Conservation (phyloP, 2,797 vertebrate species). For the Girardinus metallicus region DNA sequence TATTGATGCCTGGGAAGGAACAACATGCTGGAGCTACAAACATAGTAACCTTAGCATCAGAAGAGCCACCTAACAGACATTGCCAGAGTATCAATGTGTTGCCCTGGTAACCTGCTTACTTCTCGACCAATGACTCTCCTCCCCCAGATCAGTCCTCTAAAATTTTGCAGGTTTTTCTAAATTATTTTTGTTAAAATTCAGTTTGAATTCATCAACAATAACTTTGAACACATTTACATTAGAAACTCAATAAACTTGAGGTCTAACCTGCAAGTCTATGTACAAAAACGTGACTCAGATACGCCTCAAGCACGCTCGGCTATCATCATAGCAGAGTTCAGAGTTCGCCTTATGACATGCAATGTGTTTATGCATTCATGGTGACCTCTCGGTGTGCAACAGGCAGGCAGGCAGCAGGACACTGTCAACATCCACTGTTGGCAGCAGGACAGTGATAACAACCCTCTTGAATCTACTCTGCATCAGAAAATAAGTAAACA, state of each 20-base stretch:
- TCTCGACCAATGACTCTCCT: not conserved
- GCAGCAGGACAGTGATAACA: conserved; percentile 38
- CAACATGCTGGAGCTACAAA: no score
- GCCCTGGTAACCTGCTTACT: not conserved
- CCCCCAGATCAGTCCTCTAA: not conserved
- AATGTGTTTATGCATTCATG: conserved; percentile 17
- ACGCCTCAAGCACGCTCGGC: conserved; percentile 19
- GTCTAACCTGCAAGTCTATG: not conserved
- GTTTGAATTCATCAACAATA: not conserved
- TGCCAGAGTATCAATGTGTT: not conserved
- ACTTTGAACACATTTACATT: not conserved
- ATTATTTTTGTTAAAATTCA: not conserved
- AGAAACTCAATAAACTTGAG: not conserved
- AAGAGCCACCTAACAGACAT: no score
- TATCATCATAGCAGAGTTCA: not conserved
- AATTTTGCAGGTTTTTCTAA: not conserved
- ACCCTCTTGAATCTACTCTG: conserved; percentile 15
- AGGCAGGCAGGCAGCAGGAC: conserved; percentile 11
- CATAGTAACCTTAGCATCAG: no score
- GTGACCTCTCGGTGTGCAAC: conserved; percentile 12
- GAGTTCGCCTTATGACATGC: conserved; percentile 11
- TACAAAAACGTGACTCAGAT: not conserved
- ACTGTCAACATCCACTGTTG: conserved; percentile 25
- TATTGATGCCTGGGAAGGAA: no score
- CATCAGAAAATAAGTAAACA: conserved; percentile 32